Conservation (phyloP, 2,797 vertebrate genomes). For the Notoglanidium macrostoma region DNA sequence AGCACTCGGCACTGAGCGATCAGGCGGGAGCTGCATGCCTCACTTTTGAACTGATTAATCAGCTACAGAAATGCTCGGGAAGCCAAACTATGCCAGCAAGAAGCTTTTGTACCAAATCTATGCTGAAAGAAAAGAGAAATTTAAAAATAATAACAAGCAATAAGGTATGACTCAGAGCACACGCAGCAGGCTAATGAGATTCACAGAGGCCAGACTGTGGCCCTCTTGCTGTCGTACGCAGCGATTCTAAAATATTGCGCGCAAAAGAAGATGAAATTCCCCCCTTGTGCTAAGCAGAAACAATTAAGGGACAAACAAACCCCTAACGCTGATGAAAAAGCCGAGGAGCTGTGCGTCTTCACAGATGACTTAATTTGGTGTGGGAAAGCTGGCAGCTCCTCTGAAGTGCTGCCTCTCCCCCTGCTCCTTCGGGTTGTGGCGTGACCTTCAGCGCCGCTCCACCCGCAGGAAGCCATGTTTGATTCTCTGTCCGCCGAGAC, state of each 20-base stretch:
- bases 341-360: conserved; percentile 56
- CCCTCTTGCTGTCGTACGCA: neutral
- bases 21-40: conserved; percentile 29
- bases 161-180: conserved; percentile 1
- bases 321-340: conserved; percentile 40
- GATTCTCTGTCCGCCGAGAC: conserved; percentile 81
- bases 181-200: conserved; percentile 11
- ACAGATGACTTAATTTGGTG: conserved; percentile 86
- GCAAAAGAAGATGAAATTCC: conserved; percentile 17
- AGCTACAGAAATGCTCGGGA: conserved; percentile 56
- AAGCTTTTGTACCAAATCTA: conserved; percentile 13
- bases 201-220: conserved; percentile 13
- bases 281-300: conserved; percentile 31
- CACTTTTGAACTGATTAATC: conserved; percentile 66
- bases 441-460: conserved; percentile 83
- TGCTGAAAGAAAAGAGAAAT: conserved; percentile 14
- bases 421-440: conserved; percentile 70
- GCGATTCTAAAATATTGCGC: neutral
- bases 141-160: conserved; percentile 12
- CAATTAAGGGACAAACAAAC: conserved; percentile 45
- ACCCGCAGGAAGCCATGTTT: conserved; percentile 91
- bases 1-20: neutral
- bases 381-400: conserved; percentile 72
- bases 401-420: conserved; percentile 67
- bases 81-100: conserved; percentile 50